Conservation (phyloP, 1,140 invertebrate species). For the Caenorhabditis remanei region DNA sequence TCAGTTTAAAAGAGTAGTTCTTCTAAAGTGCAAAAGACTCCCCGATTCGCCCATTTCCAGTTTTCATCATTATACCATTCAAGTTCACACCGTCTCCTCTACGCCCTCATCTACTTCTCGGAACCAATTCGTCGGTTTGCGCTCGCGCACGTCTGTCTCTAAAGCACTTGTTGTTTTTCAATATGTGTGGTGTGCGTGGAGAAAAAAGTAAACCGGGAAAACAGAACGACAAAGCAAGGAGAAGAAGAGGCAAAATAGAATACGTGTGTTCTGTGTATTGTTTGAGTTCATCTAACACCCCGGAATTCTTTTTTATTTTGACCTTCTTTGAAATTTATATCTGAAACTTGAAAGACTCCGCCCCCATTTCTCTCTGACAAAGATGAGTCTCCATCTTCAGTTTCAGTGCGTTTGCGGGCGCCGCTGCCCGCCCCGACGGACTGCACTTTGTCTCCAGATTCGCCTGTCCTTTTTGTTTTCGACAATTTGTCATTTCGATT, state of each 20-base stretch:
- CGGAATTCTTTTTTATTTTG: too few relatives aligned
- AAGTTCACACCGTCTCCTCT: not conserved
- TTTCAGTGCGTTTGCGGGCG: constrained; percentile 5
- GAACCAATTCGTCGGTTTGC: constrained; percentile 18
- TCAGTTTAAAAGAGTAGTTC: constrained; percentile 10
- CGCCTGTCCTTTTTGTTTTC: constrained; percentile 50
- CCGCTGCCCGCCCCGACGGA: not conserved
- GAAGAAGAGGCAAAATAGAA: constrained; percentile 18
- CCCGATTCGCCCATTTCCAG: not conserved
- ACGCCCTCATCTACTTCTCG: not conserved
- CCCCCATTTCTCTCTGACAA: not conserved
- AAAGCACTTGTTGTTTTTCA: constrained; percentile 56
- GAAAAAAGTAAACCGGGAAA: constrained; percentile 10
- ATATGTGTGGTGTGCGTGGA: constrained; percentile 31
- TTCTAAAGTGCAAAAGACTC: constrained; percentile 1
- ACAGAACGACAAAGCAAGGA: constrained; percentile 11
- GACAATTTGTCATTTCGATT: constrained; percentile 53
- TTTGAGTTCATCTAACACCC: not conserved
- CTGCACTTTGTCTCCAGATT: constrained; percentile 52
- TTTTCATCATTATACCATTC: not conserved
- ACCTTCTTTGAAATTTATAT: too few relatives aligned
- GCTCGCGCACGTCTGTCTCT: constrained; percentile 22
- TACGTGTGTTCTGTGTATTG: not conserved
- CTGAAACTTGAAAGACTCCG: not conserved
- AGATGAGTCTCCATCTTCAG: constrained; percentile 44